Conservation (phyloP, 2,797 vertebrate genomes). For the Galaxias olidus region DNA sequence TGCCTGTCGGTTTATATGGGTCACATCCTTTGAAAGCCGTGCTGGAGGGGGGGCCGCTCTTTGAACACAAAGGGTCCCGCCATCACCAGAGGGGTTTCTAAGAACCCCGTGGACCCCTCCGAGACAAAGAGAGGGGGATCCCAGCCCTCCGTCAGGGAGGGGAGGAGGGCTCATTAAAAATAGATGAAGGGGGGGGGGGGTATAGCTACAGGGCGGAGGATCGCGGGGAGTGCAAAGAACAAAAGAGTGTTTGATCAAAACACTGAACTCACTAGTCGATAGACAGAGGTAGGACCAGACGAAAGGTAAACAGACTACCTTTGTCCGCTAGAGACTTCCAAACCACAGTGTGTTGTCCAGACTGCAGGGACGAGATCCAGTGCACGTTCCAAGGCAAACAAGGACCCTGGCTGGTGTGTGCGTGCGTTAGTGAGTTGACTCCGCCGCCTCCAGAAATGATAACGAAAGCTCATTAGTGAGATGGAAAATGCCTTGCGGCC, state of each 20-base stretch:
- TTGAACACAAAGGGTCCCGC: neutral
- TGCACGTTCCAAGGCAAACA: constrained; percentile 12
- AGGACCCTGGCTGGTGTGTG: constrained; percentile 15
- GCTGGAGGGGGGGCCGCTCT: neutral
- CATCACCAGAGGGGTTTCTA: neutral
- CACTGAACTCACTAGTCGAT: too few relatives aligned
- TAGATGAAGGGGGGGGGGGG: constrained; percentile 1
- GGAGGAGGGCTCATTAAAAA: constrained; percentile 11
- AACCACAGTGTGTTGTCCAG: too few relatives aligned
- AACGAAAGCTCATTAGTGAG: constrained; percentile 32
- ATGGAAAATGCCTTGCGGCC: constrained; percentile 18
- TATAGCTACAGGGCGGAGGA: neutral
- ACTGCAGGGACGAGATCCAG: too few relatives aligned
- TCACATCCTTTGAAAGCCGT: constrained; percentile 4
- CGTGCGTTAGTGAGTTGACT: constrained; percentile 16
- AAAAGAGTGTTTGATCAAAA: too few relatives aligned
- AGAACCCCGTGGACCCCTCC: neutral
- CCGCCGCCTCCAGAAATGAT: constrained; percentile 21
- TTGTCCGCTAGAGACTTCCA: too few relatives aligned
- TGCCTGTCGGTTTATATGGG: constrained; percentile 4
- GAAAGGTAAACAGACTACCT: too few relatives aligned
- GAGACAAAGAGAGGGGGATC: neutral
- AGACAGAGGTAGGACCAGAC: too few relatives aligned
- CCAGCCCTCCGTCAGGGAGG: neutral
- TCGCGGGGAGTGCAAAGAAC: neutral